Evolutionary conservation across 64 coral and sea anemone genomes (phyloP).

Genomic region (Stylophora pistillata): DNA sequence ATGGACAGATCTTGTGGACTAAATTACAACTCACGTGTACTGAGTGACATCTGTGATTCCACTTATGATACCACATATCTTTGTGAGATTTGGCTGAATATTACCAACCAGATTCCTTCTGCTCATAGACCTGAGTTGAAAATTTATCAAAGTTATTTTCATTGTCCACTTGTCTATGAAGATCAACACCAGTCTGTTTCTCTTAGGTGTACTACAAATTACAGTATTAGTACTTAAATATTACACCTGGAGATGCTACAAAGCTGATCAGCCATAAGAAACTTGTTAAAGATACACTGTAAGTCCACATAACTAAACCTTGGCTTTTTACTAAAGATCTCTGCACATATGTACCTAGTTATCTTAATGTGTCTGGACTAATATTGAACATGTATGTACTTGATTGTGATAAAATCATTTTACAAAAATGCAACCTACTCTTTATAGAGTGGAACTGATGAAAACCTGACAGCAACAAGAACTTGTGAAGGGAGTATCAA

Average conservation of each 20-base stretch:
- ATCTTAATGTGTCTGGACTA: no score
- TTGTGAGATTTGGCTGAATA: slow-evolving; percentile 8
- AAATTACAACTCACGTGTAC: slow-evolving; percentile 53
- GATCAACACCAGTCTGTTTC: no score
- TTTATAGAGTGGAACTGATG: slow-evolving; percentile 17
- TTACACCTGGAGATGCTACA: no score
- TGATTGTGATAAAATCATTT: not conserved
- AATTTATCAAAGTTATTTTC: not conserved
- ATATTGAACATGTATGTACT: not conserved
- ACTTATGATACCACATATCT: slow-evolving; percentile 38
- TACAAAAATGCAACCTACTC: slow-evolving; percentile 19
- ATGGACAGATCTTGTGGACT: no score
- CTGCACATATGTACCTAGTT: no score
- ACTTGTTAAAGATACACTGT: no score
- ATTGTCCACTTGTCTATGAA: no score
- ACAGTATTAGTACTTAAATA: no score
- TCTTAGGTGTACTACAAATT: no score
- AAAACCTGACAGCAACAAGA: slow-evolving; percentile 40
- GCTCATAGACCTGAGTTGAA: not conserved
- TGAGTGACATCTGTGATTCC: slow-evolving; percentile 56
- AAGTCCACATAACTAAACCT: no score
- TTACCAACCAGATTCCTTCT: not conserved
- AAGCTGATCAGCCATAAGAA: no score
- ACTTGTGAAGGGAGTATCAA: slow-evolving; percentile 49
- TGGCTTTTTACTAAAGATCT: no score